phyloP scores from a whole-genome alignment of 2,113 vertebrate genomes.

The Gulo gulo region DNA sequence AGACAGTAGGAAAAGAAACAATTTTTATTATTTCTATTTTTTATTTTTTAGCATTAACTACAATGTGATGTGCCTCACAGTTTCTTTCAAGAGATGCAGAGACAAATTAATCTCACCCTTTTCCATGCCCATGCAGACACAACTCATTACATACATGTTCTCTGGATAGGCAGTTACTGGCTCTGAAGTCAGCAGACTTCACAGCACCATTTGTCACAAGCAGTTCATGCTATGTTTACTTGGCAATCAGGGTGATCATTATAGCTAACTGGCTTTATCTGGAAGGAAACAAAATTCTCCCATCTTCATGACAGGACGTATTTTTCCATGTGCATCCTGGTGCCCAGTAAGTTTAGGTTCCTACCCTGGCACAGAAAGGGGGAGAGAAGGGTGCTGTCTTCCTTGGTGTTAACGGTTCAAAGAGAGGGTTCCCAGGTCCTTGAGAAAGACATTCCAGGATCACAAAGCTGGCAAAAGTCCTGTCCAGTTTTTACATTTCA shows the following conservation, averaged over 20 bases:
- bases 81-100: not conserved
- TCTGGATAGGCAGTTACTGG: not conserved
- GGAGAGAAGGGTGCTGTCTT: too few species aligned
- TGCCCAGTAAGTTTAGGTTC: too few species aligned
- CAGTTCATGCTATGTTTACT: not conserved
- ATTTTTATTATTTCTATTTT: too few species aligned
- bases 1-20: too few species aligned
- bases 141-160: too few species aligned
- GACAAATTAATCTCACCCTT: not conserved
- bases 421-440: not conserved
- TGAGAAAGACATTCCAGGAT: not conserved
- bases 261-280: not conserved
- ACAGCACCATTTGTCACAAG: fast-evolving
- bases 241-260: not conserved
- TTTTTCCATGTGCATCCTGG: not conserved
- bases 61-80: too few species aligned
- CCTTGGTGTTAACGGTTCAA: not conserved
- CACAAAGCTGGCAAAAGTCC: not conserved
- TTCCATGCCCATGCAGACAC: not conserved
- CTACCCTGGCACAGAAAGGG: not conserved
- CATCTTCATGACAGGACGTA: not conserved
- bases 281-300: not conserved
- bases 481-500: not conserved
- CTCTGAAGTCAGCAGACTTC: not conserved
- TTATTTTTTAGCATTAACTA: too few species aligned